A percentile compares a stretch with the other conserved stretches of the same genome.
Conservation (phyloP, 2,888 invertebrate genomes). For the Calliphora vomitoria region DNA sequence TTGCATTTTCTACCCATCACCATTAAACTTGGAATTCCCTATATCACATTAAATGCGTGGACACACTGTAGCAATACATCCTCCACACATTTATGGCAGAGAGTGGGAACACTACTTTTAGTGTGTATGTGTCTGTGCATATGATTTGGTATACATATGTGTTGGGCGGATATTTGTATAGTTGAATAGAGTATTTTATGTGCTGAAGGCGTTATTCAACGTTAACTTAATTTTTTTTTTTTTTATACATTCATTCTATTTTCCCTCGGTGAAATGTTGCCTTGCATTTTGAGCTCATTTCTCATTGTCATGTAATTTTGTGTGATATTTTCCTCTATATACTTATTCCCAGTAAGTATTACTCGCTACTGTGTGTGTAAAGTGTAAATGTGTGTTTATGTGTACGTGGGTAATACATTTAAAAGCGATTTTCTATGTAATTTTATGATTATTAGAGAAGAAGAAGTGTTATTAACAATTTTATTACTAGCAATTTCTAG, state of each 20-base stretch:
- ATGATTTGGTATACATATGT: conserved; percentile 18
- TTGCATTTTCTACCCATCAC: neutral
- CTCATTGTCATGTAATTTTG: conserved; percentile 65
- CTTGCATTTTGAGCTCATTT: conserved; percentile 70
- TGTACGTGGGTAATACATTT: neutral
- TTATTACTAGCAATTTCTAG: conserved; percentile 30
- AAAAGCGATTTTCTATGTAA: conserved; percentile 27
- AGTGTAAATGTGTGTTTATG: neutral
- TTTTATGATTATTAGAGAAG: conserved; percentile 51
- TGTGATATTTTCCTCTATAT: conserved; percentile 25
- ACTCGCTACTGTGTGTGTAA: neutral
- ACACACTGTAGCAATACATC: neutral
- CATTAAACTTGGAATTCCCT: neutral
- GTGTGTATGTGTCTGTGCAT: too few relatives aligned
- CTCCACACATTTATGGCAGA: conserved; percentile 12
- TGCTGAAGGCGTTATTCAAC: conserved; percentile 65
- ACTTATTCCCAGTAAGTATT: conserved; percentile 26
- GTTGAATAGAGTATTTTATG: conserved; percentile 44
- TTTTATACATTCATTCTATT: conserved; percentile 37
- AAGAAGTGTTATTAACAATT: conserved; percentile 48
- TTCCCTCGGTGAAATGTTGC: conserved; percentile 31
- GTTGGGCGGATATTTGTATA: conserved; percentile 44
- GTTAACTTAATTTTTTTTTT: conserved; percentile 63
- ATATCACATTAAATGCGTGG: conserved; percentile 4
- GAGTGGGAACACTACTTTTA: neutral